A percentile compares a stretch with the other conserved stretches of the same genome.
phyloP scores from a whole-genome alignment of 1,140 invertebrate species.

The Sitobion miscanthi region DNA sequence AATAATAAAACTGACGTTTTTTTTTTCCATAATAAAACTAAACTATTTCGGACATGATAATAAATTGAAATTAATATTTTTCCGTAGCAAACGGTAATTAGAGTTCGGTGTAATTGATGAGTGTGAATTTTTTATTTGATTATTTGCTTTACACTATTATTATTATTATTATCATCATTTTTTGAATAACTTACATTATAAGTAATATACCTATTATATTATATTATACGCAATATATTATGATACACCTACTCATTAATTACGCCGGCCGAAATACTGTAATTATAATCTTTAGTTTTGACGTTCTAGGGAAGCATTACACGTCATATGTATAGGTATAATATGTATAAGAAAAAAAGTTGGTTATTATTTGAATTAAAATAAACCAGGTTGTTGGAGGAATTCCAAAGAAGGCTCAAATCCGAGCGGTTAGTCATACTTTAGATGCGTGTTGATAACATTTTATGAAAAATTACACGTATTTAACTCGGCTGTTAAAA shows the following conservation, averaged over 20 bases:
- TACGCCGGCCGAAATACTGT: not conserved
- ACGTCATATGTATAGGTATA: not conserved
- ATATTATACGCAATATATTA: not conserved
- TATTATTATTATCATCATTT: not conserved
- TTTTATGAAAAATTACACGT: not conserved
- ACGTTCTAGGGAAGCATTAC: not conserved
- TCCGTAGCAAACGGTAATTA: not conserved
- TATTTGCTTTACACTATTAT: not conserved
- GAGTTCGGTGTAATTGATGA: not conserved
- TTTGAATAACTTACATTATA: not conserved
- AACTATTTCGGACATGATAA: not conserved
- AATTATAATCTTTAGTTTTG: constrained; percentile 13
- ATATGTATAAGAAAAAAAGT: not conserved
- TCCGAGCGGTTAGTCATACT: not conserved
- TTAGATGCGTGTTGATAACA: not conserved
- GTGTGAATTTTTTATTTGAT: constrained; percentile 4
- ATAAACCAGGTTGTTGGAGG: constrained; percentile 26
- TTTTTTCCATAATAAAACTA: not conserved
- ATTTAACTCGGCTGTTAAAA: not conserved
- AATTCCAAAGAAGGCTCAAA: not conserved
- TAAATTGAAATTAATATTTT: not conserved
- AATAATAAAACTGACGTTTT: not conserved
- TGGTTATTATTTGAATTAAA: not conserved
- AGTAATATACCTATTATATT: not conserved
- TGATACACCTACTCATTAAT: constrained; percentile 11